A percentile compares a stretch with the other conserved stretches of the same genome.
These are phyloP conservation scores for Fulmarus glacialis DNA, from an alignment of 2,113 vertebrate genomes.

Conservation along the genomic window DNA sequence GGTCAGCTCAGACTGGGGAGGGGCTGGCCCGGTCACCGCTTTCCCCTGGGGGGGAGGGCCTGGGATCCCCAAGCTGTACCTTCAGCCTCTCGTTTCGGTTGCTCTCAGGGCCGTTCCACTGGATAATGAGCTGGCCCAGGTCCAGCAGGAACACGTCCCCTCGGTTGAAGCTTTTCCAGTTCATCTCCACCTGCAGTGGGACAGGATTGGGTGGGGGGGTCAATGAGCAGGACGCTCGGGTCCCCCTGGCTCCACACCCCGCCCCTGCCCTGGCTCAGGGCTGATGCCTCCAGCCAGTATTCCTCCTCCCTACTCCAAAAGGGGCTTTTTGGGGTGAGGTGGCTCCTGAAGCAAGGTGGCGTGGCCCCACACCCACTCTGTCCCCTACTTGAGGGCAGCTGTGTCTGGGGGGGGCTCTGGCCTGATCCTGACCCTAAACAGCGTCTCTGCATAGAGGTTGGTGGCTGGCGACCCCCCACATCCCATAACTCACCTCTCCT, in stretches of 20 bases:
- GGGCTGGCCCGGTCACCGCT: background rate
- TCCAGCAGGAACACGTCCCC: conserved; percentile 89
- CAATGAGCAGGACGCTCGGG: background rate
- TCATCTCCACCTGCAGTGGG: conserved; percentile 83
- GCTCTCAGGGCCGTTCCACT: conserved; percentile 88
- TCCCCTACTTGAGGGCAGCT: background rate
- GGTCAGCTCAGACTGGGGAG: background rate
- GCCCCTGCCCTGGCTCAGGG: background rate
- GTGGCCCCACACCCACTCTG: background rate
- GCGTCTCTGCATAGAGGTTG: background rate
- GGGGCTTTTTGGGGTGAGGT: background rate
- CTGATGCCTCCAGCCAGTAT: background rate
- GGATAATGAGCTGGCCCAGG: conserved; percentile 86
- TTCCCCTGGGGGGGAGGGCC: background rate
- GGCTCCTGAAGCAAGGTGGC: background rate
- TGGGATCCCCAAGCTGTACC: conserved; percentile 37
- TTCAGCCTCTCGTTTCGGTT: conserved; percentile 84
- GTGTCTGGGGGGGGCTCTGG: background rate
- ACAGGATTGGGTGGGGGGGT: background rate
- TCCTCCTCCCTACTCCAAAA: background rate
- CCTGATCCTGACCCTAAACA: background rate
- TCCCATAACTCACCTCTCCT: conserved; percentile 75
- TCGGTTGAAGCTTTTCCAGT: conserved; percentile 87
- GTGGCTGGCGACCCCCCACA: background rate
- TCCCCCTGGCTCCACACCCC: background rate